Conservation (phyloP, 2,797 vertebrate genomes). For the Valencia hispanica region DNA sequence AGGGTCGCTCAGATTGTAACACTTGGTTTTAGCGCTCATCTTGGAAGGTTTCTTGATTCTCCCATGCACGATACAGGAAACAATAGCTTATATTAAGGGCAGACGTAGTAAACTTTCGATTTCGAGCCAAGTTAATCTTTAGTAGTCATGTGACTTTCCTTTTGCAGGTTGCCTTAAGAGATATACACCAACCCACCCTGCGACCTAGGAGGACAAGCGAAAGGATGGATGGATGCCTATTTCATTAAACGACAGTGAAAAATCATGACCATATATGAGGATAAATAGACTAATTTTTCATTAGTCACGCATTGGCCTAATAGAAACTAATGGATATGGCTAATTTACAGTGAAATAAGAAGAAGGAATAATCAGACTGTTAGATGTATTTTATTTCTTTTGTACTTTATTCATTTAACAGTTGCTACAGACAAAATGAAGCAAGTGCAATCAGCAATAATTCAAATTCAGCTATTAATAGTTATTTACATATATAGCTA, state of each 20-base stretch:
- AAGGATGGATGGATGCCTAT: background rate
- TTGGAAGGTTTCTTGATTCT: background rate
- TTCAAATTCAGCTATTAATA: background rate
- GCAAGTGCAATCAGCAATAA: background rate
- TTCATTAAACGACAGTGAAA: no score
- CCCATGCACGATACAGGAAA: background rate
- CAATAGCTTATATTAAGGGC: no score
- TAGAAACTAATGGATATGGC: background rate
- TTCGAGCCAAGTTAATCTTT: background rate
- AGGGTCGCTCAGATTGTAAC: background rate
- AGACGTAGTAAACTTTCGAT: background rate
- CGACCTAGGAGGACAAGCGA: background rate
- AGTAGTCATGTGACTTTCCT: background rate
- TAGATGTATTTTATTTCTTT: no score
- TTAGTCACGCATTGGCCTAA: background rate
- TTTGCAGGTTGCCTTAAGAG: background rate
- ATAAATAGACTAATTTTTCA: no score
- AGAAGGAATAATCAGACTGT: background rate
- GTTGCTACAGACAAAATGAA: background rate
- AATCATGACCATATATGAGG: no score
- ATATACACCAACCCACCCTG: no score
- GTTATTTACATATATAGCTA: background rate
- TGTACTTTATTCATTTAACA: background rate
- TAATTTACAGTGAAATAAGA: background rate
- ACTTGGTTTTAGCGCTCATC: background rate